Conservation (phyloP, 2,888 invertebrate genomes). For the Ectemnius lituratus region DNA sequence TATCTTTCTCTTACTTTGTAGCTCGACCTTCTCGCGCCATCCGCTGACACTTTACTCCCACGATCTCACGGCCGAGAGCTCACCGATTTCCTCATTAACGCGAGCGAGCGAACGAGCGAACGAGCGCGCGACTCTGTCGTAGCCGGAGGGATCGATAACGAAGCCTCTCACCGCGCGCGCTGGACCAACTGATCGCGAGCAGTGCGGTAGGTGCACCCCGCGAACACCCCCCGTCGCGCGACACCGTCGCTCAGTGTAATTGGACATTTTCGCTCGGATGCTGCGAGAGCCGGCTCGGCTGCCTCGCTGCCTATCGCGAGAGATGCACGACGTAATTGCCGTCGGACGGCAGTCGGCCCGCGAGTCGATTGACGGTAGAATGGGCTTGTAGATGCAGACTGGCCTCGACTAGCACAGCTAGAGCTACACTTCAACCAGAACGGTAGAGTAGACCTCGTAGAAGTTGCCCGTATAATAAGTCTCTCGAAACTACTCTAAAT, state of each 20-base stretch:
- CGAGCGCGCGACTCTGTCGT: conserved; percentile 41
- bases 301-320: conserved; percentile 30
- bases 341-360: conserved; percentile 15
- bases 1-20: conserved; percentile 12
- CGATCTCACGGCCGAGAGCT: conserved; percentile 34
- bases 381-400: conserved; percentile 5
- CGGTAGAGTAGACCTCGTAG: background rate
- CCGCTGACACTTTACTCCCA: conserved; percentile 50
- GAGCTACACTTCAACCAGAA: no score
- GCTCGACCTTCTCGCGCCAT: conserved; percentile 13
- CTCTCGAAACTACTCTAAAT: no score
- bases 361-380: conserved; percentile 31
- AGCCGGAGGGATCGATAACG: conserved; percentile 44
- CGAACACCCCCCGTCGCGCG: background rate
- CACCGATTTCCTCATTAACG: conserved; percentile 55
- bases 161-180: conserved; percentile 39
- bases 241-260: conserved; percentile 46
- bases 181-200: conserved; percentile 33
- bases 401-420: no score
- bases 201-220: conserved; percentile 39
- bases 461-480: no score
- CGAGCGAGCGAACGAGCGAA: conserved; percentile 14
- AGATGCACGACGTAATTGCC: conserved; percentile 44
- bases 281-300: no score
- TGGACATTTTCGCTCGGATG: conserved; percentile 46